These are phyloP conservation scores for Cosmopolites sordidus DNA, from an alignment of 2,888 invertebrate genomes.

Conservation along the genomic window DNA sequence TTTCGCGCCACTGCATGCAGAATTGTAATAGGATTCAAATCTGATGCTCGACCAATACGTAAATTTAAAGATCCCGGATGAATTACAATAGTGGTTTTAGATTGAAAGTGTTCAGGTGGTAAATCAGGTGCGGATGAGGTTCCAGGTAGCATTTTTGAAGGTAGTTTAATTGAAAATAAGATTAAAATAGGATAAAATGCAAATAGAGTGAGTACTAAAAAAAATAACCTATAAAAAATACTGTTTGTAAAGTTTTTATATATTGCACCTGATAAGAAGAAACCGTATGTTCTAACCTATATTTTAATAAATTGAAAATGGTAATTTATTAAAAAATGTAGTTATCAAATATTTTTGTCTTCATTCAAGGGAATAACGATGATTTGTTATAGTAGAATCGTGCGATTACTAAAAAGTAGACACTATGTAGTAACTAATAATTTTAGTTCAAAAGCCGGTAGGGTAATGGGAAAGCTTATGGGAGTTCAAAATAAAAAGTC, in stretches of 20 bases:
- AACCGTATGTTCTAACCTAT: no score
- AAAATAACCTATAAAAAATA: no score
- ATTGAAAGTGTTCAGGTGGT: constrained; percentile 57
- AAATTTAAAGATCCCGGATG: constrained; percentile 90
- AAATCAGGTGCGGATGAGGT: constrained; percentile 9
- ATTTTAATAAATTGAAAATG: no score
- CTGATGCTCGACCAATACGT: constrained; percentile 86
- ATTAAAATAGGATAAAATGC: no score
- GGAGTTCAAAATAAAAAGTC: constrained; percentile 28
- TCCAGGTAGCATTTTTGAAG: constrained; percentile 6
- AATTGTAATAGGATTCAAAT: constrained; percentile 78
- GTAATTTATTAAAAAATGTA: no score
- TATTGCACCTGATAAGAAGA: no score
- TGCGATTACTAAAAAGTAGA: neutral
- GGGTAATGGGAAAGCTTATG: constrained; percentile 33
- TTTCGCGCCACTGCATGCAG: constrained; percentile 81
- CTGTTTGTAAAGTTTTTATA: no score
- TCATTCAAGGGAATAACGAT: no score
- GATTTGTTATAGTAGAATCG: neutral
- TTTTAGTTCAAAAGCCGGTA: constrained; percentile 23
- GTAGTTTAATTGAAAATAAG: neutral
- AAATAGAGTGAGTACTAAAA: no score
- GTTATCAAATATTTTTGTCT: no score
- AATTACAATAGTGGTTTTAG: constrained; percentile 84
- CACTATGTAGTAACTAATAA: neutral